Evolutionary conservation across 2,888 invertebrate species (phyloP).

Genomic region (Lymantria dispar): DNA sequence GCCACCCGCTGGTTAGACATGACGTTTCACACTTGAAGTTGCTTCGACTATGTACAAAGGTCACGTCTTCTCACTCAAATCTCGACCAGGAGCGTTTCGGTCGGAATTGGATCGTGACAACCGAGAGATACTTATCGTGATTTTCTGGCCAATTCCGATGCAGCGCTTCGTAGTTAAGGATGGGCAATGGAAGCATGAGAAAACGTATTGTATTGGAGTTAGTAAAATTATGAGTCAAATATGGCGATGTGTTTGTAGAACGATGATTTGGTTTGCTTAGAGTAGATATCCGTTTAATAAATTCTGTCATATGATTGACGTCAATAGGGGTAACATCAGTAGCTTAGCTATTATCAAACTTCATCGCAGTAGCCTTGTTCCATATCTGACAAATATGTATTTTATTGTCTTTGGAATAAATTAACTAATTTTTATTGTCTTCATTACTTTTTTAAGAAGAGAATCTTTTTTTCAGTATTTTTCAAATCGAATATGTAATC

Average conservation of each 20-base stretch:
- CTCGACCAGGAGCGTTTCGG: constrained; percentile 73
- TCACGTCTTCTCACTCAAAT: constrained; percentile 79
- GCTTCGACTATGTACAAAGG: constrained; percentile 63
- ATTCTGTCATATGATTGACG: constrained; percentile 52
- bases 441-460: too few species aligned
- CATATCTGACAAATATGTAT: too few species aligned
- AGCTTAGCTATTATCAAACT: neutral
- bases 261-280: constrained; percentile 56
- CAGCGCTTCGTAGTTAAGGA: constrained; percentile 64
- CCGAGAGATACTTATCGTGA: constrained; percentile 79
- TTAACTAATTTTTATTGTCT: too few species aligned
- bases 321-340: constrained; percentile 7
- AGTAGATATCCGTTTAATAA: constrained; percentile 53
- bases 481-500: too few species aligned
- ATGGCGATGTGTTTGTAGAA: constrained; percentile 62
- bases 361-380: neutral
- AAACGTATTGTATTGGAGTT: constrained; percentile 56
- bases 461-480: too few species aligned
- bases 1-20: constrained; percentile 75
- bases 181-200: constrained; percentile 78
- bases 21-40: constrained; percentile 76
- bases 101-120: constrained; percentile 80
- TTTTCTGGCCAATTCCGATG: constrained; percentile 78
- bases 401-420: too few species aligned
- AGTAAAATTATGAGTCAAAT: constrained; percentile 75